Conservation (phyloP, 2,888 invertebrate species). For the Drosophila rubida region DNA sequence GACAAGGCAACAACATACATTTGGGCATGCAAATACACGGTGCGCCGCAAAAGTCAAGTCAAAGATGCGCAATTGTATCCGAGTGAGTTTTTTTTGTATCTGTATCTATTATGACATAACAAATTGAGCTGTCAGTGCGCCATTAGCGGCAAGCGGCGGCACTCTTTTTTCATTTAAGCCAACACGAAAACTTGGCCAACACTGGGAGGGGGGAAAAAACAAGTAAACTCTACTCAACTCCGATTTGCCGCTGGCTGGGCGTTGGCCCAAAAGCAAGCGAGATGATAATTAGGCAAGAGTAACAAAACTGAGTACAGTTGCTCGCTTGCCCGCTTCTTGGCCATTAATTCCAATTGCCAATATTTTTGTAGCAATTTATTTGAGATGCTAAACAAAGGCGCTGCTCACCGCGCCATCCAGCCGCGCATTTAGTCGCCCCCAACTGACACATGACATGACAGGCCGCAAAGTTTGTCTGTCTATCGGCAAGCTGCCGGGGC, state of each 20-base stretch:
- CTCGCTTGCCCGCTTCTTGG: slow-evolving; percentile 7
- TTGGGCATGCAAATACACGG: slow-evolving; percentile 16
- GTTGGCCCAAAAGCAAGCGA: slow-evolving; percentile 45
- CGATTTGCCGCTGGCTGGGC: slow-evolving; percentile 51
- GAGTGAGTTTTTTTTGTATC: slow-evolving; percentile 28
- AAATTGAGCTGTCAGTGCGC: slow-evolving; percentile 75
- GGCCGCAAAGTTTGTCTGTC: slow-evolving; percentile 38
- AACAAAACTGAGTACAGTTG: slow-evolving; percentile 30
- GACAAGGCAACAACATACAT: slow-evolving; percentile 43
- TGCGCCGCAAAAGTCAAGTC: slow-evolving; percentile 23
- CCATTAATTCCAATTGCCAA: slow-evolving; percentile 78
- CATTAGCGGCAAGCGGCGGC: slow-evolving; percentile 23
- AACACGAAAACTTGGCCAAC: slow-evolving; percentile 18
- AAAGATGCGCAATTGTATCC: slow-evolving; percentile 43
- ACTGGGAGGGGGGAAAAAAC: no score
- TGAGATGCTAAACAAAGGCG: slow-evolving; percentile 55
- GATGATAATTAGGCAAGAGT: slow-evolving; percentile 61
- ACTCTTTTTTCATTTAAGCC: slow-evolving; percentile 44
- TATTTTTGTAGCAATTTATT: slow-evolving; percentile 68
- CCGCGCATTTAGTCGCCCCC: slow-evolving; percentile 52
- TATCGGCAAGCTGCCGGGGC: neutral
- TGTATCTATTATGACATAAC: slow-evolving; percentile 50
- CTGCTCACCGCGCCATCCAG: slow-evolving; percentile 31
- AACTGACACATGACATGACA: slow-evolving; percentile 79
- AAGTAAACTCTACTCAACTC: slow-evolving; percentile 34